phyloP scores from a whole-genome alignment of 2,113 vertebrate genomes.

The Notarius quadriscutis region DNA sequence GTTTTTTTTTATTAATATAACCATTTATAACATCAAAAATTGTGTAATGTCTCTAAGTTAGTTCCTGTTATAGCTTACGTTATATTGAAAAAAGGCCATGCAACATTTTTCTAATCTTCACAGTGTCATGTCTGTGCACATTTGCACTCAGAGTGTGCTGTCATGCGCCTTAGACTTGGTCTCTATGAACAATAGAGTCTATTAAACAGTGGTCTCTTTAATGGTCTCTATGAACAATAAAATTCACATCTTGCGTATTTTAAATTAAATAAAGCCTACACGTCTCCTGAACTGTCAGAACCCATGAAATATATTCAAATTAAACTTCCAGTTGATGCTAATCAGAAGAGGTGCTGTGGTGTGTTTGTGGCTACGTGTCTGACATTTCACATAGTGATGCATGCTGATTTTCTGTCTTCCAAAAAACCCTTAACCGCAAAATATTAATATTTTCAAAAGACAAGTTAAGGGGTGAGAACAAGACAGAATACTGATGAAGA shows the following conservation, averaged over 20 bases:
- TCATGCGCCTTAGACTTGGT: no score
- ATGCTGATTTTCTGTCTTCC: constrained; percentile 37
- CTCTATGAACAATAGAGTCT: no score
- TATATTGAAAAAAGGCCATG: neutral
- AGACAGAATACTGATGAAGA: constrained; percentile 35
- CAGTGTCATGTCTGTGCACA: neutral
- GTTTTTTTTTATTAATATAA: neutral
- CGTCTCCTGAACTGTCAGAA: constrained; percentile 25
- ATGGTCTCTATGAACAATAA: constrained; percentile 9
- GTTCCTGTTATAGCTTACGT: neutral
- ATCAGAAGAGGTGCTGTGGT: neutral
- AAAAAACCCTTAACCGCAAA: constrained; percentile 24
- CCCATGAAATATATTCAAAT: constrained; percentile 16
- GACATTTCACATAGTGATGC: constrained; percentile 33
- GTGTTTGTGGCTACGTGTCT: constrained; percentile 21
- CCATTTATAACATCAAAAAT: neutral
- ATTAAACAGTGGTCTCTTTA: no score
- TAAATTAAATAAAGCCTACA: constrained; percentile 34
- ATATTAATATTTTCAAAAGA: constrained; percentile 41
- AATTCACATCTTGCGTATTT: neutral
- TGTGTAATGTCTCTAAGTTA: neutral
- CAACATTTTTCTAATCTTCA: neutral
- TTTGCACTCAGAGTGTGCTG: no score
- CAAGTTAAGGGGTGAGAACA: neutral
- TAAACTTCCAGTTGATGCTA: constrained; percentile 9